A percentile compares a stretch with the other conserved stretches of the same genome.
phyloP scores from a whole-genome alignment of 2,888 invertebrate genomes.

The Pristionchus arcanus region DNA sequence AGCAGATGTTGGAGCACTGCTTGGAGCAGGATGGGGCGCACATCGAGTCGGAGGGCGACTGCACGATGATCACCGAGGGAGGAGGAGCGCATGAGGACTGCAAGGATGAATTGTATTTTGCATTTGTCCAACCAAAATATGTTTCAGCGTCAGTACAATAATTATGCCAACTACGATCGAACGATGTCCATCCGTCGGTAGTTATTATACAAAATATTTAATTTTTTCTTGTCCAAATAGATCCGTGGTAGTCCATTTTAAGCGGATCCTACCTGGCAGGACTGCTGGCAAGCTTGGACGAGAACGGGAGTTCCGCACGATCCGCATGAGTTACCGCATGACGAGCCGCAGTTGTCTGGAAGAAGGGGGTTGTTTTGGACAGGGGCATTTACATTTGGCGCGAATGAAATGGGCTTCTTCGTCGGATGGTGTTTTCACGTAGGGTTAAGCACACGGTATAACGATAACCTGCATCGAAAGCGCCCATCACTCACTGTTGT shows the following conservation, averaged over 20 bases:
- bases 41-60: slow-evolving; percentile 1
- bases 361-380: background rate
- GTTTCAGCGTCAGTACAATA: background rate
- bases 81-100: background rate
- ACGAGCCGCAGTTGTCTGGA: slow-evolving; percentile 17
- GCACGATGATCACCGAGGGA: slow-evolving; percentile 25
- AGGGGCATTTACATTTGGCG: no score
- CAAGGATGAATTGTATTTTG: background rate
- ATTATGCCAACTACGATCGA: background rate
- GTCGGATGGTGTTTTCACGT: no score
- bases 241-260: no score
- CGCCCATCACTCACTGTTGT: background rate
- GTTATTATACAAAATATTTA: background rate
- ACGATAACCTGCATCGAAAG: background rate
- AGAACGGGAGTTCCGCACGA: slow-evolving; percentile 48
- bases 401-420: no score
- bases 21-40: slow-evolving; percentile 20
- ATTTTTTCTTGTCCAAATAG: background rate
- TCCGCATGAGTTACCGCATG: slow-evolving; percentile 7
- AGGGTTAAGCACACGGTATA: no score
- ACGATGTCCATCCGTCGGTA: background rate
- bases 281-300: slow-evolving; percentile 19
- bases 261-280: slow-evolving; percentile 45
- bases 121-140: background rate
- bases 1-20: slow-evolving; percentile 53